Evolutionary conservation across 2,888 invertebrate species (phyloP), one percentile per base, ranked within the genome.

Genomic region (Drosophila buzzatii): DNA sequence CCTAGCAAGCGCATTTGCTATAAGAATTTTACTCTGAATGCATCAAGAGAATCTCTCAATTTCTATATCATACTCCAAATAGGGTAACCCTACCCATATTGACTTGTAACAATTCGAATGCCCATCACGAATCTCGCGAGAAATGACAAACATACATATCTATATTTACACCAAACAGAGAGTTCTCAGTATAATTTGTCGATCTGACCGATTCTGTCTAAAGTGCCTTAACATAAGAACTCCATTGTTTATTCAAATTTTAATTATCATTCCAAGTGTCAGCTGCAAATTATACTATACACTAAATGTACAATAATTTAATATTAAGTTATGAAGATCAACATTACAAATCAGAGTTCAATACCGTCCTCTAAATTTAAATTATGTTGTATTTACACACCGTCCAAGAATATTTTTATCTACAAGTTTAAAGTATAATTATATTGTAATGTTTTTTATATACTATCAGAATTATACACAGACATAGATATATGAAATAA

Each of bases 231-330:
- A 44, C 59, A 53, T 42, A 37, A 9, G 14, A 52, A 8, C 3
- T 52, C 20, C 3, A 60, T 39, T 52, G 41, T 33, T 56, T 56
- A 42, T 18, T 14, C 27, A 42, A 33, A 27, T 41, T 59, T 39
- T 14, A 39, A 49, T 27, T 27, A 37, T 16, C 58, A 33, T 53
- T 31, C 31, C 35, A 51, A 60, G 39, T 58, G 55, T 55, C 77
- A 53, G 56, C 65, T 53, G 33, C 59, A 37, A 58, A 51, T 70
- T 47, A 65, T 58, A 55, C 64, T 61, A 16, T 55, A 58, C 55
- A 41, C 51, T 58, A 45, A 68, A 60, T 64, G 55, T 77, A 70
- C 69, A 78, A 65, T 78, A 76, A 64, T 18, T 76, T 76, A 62
- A 64, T 52, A 23, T 27, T 79, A 77, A 74, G 75, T 52, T 27